phyloP scores from a whole-genome alignment of 2,113 vertebrate genomes.

The Jacana jacana region DNA sequence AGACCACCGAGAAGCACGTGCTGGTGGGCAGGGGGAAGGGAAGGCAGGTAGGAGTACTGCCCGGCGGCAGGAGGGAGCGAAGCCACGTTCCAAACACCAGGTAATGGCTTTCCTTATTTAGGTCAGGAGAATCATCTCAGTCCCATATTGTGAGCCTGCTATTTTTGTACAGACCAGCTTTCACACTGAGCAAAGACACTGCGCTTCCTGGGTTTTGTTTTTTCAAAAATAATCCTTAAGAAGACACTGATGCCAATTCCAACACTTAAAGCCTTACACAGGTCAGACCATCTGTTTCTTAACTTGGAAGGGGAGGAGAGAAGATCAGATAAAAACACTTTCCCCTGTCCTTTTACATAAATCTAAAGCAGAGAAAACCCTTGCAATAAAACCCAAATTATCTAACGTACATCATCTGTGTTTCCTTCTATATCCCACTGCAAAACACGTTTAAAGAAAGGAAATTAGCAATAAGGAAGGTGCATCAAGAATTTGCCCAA shows the following conservation, averaged over 20 bases:
- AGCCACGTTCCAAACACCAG: not conserved
- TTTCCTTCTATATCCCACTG: not conserved
- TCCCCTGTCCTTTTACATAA: not conserved
- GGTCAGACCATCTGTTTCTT: conserved; percentile 52
- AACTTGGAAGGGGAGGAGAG: not conserved
- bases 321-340: conserved; percentile 10
- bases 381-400: not conserved
- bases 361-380: not conserved
- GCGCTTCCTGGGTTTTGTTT: conserved; percentile 49
- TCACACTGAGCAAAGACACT: conserved; percentile 44
- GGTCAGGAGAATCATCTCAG: conserved; percentile 16
- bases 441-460: not conserved
- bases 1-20: not conserved
- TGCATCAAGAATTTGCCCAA: not conserved
- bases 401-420: not conserved
- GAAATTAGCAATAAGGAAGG: not conserved
- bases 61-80: not conserved
- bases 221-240: conserved; percentile 33
- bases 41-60: not conserved
- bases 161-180: conserved; percentile 55
- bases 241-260: conserved; percentile 49
- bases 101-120: conserved; percentile 47
- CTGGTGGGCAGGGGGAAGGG: not conserved
- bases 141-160: conserved; percentile 32
- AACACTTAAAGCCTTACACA: conserved; percentile 12